phyloP scores from a whole-genome alignment of 2,888 invertebrate genomes.

The Euzophera pinguis region DNA sequence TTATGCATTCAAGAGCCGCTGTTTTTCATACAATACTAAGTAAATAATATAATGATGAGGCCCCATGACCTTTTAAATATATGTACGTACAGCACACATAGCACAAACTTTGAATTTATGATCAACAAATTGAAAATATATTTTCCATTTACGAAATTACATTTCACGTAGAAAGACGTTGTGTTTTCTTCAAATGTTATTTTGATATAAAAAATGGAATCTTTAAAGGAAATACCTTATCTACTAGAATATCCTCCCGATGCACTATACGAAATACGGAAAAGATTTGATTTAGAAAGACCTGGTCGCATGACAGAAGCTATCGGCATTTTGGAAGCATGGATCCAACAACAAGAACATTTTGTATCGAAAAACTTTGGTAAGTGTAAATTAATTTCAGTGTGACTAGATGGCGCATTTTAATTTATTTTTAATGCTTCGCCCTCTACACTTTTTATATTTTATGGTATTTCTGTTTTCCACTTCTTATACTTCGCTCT shows the following conservation, averaged over 20 bases:
- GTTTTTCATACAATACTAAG: too few species aligned
- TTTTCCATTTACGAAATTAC: background rate
- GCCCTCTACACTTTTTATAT: too few species aligned
- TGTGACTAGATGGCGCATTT: too few species aligned
- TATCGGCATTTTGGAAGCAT: conserved; percentile 34
- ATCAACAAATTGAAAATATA: background rate
- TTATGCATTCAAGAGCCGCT: too few species aligned
- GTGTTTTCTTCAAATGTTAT: background rate
- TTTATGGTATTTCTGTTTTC: too few species aligned
- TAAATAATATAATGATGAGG: too few species aligned
- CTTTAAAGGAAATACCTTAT: conserved; percentile 4
- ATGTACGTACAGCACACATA: background rate
- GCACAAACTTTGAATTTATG: background rate
- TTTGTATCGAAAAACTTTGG: conserved; percentile 39
- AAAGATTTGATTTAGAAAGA: conserved; percentile 30
- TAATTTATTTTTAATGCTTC: too few species aligned
- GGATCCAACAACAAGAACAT: conserved; percentile 45
- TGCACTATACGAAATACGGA: conserved; percentile 31
- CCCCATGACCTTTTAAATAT: too few species aligned
- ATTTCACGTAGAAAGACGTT: background rate
- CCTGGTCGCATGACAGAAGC: conserved; percentile 32
- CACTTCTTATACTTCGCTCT: too few species aligned
- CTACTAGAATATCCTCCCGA: conserved; percentile 25
- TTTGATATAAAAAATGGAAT: conserved; percentile 13
- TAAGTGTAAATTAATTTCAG: too few species aligned